Evolutionary conservation across 2,888 invertebrate genomes (phyloP).

Genomic region (Acrobasis repandana): DNA sequence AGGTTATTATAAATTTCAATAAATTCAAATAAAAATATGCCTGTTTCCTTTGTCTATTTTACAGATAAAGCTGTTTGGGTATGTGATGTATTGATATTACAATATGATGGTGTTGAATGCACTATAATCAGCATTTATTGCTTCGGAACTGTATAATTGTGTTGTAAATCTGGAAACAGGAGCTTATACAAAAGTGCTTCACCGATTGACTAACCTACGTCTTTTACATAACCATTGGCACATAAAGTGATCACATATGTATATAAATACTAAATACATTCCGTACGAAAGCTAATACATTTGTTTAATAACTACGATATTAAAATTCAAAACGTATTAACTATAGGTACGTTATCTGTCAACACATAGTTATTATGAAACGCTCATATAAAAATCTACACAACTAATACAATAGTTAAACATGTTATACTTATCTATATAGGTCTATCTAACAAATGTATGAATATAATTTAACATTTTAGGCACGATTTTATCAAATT

Average conservation of each 20-base stretch:
- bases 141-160: slow-evolving; percentile 29
- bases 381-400: slow-evolving; percentile 75
- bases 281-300: slow-evolving; percentile 60
- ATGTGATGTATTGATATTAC: slow-evolving; percentile 7
- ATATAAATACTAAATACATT: slow-evolving; percentile 53
- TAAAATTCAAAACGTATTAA: slow-evolving; percentile 55
- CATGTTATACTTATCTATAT: slow-evolving; percentile 38
- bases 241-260: slow-evolving; percentile 74
- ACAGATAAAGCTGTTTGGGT: slow-evolving; percentile 4
- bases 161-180: slow-evolving; percentile 44
- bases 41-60: slow-evolving; percentile 42
- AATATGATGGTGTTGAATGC: not conserved
- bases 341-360: slow-evolving; percentile 51
- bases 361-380: slow-evolving; percentile 60
- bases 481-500: slow-evolving; percentile 72
- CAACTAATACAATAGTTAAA: slow-evolving; percentile 42
- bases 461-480: slow-evolving; percentile 61
- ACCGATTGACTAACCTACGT: slow-evolving; percentile 52
- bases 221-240: slow-evolving; percentile 75
- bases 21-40: slow-evolving; percentile 48
- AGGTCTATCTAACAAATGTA: slow-evolving; percentile 61
- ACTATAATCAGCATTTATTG: slow-evolving; percentile 17
- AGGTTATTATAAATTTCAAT: slow-evolving; percentile 56
- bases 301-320: slow-evolving; percentile 39
- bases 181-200: slow-evolving; percentile 41